phyloP scores from a whole-genome alignment of 1,140 invertebrate species.

The Dinoponera quadriceps region DNA sequence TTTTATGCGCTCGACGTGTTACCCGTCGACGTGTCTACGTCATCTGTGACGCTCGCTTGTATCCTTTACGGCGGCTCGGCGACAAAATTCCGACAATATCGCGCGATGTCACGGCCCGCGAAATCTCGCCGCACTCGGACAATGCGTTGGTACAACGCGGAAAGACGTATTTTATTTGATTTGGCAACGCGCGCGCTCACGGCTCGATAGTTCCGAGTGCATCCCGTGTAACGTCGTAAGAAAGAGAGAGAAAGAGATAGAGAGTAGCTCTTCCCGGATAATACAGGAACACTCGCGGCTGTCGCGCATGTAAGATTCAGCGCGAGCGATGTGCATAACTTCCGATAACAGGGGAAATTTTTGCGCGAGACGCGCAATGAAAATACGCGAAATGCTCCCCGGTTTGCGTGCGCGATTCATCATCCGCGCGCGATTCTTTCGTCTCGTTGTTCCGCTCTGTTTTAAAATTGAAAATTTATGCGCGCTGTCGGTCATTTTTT shows the following conservation, averaged over 20 bases:
- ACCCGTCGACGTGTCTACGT: not conserved
- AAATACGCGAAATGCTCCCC: not conserved
- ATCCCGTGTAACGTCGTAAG: not conserved
- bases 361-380: not conserved
- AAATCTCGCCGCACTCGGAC: not conserved
- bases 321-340: not conserved
- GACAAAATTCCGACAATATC: not conserved
- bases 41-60: not conserved
- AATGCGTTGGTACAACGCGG: not conserved
- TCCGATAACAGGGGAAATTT: slow-evolving; percentile 5
- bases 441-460: no score
- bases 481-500: no score
- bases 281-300: slow-evolving; percentile 22
- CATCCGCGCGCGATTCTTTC: not conserved
- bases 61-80: not conserved
- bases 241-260: not conserved
- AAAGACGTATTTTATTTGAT: slow-evolving; percentile 9
- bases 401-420: not conserved
- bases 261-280: slow-evolving; percentile 8
- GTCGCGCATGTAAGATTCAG: slow-evolving; percentile 31
- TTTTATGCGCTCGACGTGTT: not conserved
- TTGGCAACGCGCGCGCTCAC: not conserved
- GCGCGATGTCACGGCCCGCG: not conserved
- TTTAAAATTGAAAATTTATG: no score
- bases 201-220: slow-evolving; percentile 12